Evolutionary conservation across 2,888 invertebrate genomes (phyloP).

Genomic region (Congeria kusceri): DNA sequence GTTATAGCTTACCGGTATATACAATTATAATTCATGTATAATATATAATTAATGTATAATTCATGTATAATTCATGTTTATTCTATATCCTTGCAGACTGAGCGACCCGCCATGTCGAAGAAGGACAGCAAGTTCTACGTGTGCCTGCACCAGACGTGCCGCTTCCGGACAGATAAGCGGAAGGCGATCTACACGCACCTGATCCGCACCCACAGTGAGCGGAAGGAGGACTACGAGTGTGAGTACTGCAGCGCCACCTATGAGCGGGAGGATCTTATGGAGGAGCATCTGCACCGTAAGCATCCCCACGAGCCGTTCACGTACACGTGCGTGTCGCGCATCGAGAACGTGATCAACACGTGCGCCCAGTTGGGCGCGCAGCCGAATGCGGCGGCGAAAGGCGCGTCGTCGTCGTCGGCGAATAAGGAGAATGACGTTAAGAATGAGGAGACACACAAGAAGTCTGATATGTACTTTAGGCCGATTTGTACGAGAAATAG

Average conservation of each 20-base stretch:
- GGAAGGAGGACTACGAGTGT: conserved; percentile 64
- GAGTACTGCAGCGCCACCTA: conserved; percentile 57
- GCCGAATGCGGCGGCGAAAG: not conserved
- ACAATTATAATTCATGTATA: too few relatives aligned
- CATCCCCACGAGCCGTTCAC: conserved; percentile 53
- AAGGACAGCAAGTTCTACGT: conserved; percentile 38
- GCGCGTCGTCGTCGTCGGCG: not conserved
- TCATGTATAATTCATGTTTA: too few relatives aligned
- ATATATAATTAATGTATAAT: too few relatives aligned
- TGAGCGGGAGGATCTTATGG: conserved; percentile 44
- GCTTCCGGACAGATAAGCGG: conserved; percentile 53
- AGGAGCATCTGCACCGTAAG: conserved; percentile 42
- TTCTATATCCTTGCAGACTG: not conserved
- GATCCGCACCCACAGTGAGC: conserved; percentile 55
- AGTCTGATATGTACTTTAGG: not conserved
- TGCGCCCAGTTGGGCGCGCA: conserved; percentile 49
- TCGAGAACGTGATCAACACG: conserved; percentile 56
- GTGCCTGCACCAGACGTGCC: conserved; percentile 48
- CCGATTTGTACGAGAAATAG: conserved; percentile 22
- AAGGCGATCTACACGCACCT: conserved; percentile 62
- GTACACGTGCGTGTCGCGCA: conserved; percentile 61
- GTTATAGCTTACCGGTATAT: too few relatives aligned
- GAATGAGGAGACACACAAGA: not conserved
- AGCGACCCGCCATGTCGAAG: conserved; percentile 32
- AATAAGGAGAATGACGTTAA: not conserved